phyloP scores from a whole-genome alignment of 2,113 vertebrate genomes.

The Haemorhous mexicanus region DNA sequence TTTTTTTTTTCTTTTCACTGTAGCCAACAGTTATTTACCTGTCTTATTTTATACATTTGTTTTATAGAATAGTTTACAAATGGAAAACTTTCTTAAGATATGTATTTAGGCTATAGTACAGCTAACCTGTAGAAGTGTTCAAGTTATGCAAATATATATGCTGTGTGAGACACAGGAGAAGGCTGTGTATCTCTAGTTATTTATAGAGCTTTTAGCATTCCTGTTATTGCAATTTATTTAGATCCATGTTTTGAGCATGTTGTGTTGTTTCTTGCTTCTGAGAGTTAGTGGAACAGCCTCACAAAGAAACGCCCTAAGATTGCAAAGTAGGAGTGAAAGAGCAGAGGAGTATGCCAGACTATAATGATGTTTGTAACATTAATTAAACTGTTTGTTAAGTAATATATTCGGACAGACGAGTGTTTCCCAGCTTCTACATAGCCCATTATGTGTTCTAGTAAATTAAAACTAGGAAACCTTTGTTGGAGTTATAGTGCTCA shows the following conservation, averaged over 20 bases:
- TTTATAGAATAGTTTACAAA: not conserved
- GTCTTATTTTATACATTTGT: not conserved
- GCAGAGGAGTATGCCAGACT: constrained; percentile 16
- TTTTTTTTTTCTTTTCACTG: not conserved
- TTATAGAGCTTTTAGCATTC: not conserved
- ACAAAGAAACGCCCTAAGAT: not conserved
- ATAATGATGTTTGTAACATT: constrained; percentile 59
- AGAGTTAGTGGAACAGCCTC: not conserved
- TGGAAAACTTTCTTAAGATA: constrained; percentile 7
- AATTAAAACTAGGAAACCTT: constrained; percentile 80
- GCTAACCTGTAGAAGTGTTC: constrained; percentile 25
- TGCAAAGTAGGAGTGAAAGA: constrained; percentile 26
- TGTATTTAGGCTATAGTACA: not conserved
- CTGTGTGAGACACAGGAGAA: not conserved
- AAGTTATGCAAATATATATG: not conserved
- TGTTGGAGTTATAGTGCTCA: constrained; percentile 77
- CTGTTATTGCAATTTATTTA: not conserved
- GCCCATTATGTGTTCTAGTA: constrained; percentile 77
- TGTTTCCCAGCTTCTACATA: constrained; percentile 66
- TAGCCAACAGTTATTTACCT: constrained; percentile 22
- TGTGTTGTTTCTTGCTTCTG: not conserved
- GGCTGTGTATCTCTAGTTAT: not conserved
- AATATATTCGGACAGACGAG: constrained; percentile 62
- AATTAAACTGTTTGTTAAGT: constrained; percentile 77
- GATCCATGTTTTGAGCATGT: not conserved